Conservation (phyloP, 2,113 vertebrate genomes). For the Callithrix jacchus region DNA sequence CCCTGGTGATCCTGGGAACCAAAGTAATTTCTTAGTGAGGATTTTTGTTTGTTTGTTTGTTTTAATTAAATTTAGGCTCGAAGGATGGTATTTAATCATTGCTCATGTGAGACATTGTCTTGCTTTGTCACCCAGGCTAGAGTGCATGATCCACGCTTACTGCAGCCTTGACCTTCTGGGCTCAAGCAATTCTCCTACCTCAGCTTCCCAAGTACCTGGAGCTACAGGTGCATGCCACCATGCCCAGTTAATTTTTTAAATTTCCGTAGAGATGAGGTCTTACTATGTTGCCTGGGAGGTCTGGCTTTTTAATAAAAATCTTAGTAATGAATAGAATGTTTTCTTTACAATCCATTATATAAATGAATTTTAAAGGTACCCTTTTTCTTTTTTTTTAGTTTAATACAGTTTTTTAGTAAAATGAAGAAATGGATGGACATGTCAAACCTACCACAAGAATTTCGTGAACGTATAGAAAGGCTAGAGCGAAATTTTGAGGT, state of each 20-base stretch:
- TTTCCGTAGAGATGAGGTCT: background rate
- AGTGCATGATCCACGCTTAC: background rate
- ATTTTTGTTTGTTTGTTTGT: background rate
- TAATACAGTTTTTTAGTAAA: slow-evolving; percentile 99
- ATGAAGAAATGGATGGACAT: slow-evolving; percentile 99
- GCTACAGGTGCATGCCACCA: background rate
- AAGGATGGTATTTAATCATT: too few relatives aligned
- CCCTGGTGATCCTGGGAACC: background rate
- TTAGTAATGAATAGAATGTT: slow-evolving; percentile 26
- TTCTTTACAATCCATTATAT: slow-evolving; percentile 34
- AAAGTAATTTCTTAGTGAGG: background rate
- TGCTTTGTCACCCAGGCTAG: background rate
- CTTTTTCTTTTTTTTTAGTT: slow-evolving; percentile 82
- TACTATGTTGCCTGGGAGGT: background rate
- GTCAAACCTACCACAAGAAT: slow-evolving; percentile 93
- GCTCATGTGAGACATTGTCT: too few relatives aligned
- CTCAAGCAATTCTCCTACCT: background rate
- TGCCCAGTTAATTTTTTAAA: background rate
- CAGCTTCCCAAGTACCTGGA: background rate
- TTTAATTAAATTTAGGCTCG: background rate
- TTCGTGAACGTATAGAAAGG: slow-evolving; percentile 91
- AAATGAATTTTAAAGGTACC: slow-evolving; percentile 51
- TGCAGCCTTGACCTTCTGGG: background rate
- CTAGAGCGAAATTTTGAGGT: slow-evolving; percentile 99
- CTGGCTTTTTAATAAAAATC: slow-evolving; percentile 48